A percentile compares a stretch with the other conserved stretches of the same genome.
phyloP scores from a whole-genome alignment of 2,888 invertebrate species.

The Scrobipalpa atriplicella region DNA sequence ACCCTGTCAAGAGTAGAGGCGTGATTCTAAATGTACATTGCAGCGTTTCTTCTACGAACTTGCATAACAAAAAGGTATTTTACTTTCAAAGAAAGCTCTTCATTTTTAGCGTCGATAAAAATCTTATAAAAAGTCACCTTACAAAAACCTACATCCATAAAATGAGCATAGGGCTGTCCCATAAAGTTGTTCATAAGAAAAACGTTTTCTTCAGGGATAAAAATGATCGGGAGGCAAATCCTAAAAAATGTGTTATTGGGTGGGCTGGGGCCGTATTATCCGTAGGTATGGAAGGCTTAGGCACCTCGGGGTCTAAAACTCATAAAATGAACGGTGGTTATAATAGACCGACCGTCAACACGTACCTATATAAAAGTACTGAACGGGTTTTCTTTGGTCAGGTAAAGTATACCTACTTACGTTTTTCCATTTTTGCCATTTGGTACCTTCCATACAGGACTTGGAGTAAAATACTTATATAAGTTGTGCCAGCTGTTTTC shows the following conservation, averaged over 20 bases:
- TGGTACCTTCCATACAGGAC: too few relatives aligned
- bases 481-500: too few relatives aligned
- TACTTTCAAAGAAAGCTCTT: neutral
- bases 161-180: conserved; percentile 14
- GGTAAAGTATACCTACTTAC: neutral
- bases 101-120: conserved; percentile 21
- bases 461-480: too few relatives aligned
- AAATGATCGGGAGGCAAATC: conserved; percentile 60
- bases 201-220: conserved; percentile 58
- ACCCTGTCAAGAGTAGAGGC: too few relatives aligned
- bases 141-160: conserved; percentile 14
- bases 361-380: conserved; percentile 17
- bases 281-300: conserved; percentile 37
- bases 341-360: conserved; percentile 37
- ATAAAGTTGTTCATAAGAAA: conserved; percentile 21
- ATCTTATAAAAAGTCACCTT: conserved; percentile 17
- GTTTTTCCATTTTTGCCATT: neutral
- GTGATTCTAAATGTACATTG: neutral
- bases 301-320: conserved; percentile 27
- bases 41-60: neutral
- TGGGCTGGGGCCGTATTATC: conserved; percentile 39
- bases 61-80: conserved; percentile 10
- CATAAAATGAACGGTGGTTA: conserved; percentile 44
- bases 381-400: conserved; percentile 19
- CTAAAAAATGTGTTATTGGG: conserved; percentile 66